Evolutionary conservation across 2,113 vertebrate species (phyloP).

Genomic region (Scomber japonicus): DNA sequence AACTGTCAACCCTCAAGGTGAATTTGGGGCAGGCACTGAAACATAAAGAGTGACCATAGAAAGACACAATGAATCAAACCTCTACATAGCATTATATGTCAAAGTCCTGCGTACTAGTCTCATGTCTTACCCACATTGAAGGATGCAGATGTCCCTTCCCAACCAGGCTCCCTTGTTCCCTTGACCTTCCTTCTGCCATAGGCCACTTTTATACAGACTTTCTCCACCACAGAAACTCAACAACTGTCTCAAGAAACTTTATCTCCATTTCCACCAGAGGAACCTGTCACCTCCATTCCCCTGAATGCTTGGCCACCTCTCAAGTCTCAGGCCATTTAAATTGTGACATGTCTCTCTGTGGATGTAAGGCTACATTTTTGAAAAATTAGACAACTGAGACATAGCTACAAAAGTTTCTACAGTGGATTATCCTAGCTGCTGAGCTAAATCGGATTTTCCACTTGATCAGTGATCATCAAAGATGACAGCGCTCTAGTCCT

Average conservation of each 20-base stretch:
- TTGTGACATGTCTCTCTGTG: background rate
- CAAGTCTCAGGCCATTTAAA: background rate
- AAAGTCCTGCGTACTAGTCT: background rate
- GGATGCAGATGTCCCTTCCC: slow-evolving; percentile 68
- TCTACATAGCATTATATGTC: background rate
- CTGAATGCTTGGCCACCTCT: slow-evolving; percentile 21
- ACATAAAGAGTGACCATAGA: background rate
- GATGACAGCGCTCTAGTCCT: slow-evolving; percentile 30
- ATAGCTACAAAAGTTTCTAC: background rate
- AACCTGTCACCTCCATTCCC: slow-evolving; percentile 48
- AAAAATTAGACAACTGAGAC: background rate
- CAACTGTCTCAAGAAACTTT: slow-evolving; percentile 13
- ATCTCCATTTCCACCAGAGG: slow-evolving; percentile 42
- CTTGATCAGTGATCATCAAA: slow-evolving; percentile 31
- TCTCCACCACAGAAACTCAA: slow-evolving; percentile 19
- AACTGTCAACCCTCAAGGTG: no score
- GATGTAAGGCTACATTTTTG: slow-evolving; percentile 39
- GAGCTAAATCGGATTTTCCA: slow-evolving; percentile 13
- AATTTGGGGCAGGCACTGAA: background rate
- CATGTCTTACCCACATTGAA: slow-evolving; percentile 83
- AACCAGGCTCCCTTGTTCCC: slow-evolving; percentile 45
- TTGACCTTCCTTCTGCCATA: slow-evolving; percentile 76
- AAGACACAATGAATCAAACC: background rate
- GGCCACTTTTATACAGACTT: slow-evolving; percentile 19
- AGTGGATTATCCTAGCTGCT: slow-evolving; percentile 4